Percentiles rank a stretch among this genome's conserved stretches.
Conservation (phyloP, 2,113 vertebrate species). For the Podarcis raffonei region DNA sequence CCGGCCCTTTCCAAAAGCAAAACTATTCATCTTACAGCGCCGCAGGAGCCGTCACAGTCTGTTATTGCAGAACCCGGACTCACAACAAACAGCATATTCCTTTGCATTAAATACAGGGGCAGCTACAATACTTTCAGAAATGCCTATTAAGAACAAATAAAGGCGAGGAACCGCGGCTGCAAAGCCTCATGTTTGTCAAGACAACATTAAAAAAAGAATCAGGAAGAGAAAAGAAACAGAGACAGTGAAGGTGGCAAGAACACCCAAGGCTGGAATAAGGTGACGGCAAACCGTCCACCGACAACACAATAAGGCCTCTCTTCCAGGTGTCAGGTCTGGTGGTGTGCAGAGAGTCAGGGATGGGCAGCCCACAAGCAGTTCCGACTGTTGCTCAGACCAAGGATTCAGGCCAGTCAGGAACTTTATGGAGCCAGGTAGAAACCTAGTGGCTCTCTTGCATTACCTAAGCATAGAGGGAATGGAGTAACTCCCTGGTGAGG, state of each 20-base stretch:
- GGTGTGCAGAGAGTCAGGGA: not conserved
- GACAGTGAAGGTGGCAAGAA: not conserved
- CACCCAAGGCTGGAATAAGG: not conserved
- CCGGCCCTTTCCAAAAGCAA: not conserved
- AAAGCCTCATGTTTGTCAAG: conserved; percentile 41
- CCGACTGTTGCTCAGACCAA: not conserved
- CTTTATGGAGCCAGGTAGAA: not conserved
- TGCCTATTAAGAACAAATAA: conserved; percentile 59
- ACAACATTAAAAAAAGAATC: not conserved
- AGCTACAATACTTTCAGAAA: conserved; percentile 47
- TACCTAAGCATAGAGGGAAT: too few species aligned
- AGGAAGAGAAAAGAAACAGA: too few species aligned
- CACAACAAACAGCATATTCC: conserved; percentile 40
- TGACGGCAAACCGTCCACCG: not conserved
- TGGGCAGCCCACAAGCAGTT: not conserved
- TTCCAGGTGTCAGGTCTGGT: not conserved
- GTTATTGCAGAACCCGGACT: conserved; percentile 10
- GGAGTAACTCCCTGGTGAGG: too few species aligned
- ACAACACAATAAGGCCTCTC: not conserved
- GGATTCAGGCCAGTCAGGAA: not conserved
- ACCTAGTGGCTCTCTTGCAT: not conserved
- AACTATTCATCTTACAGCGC: conserved; percentile 46
- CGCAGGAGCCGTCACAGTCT: conserved; percentile 49
- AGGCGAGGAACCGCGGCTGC: conserved; percentile 52
- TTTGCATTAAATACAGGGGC: conserved; percentile 29